Evolutionary conservation across 2,113 vertebrate species (phyloP).

Genomic region (Pontoporia blainvillei): DNA sequence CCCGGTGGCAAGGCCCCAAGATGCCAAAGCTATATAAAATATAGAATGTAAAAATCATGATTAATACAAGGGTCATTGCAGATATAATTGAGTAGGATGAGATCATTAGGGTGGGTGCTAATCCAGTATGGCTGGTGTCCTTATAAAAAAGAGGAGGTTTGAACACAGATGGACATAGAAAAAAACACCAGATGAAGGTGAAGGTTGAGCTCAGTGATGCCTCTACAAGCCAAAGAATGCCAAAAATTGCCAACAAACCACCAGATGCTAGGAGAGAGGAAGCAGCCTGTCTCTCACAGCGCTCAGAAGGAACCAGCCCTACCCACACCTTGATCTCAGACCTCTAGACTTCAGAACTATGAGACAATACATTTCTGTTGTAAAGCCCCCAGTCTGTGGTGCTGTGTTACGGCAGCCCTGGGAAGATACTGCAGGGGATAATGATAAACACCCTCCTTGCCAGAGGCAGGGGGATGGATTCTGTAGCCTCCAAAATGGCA

Average conservation of each 20-base stretch:
- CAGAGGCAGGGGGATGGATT: background rate
- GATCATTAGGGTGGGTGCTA: background rate
- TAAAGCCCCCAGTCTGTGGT: background rate
- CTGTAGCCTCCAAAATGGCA: background rate
- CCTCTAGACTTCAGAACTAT: background rate
- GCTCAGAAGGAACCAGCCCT: background rate
- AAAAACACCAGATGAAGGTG: background rate
- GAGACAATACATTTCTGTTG: background rate
- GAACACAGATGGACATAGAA: background rate
- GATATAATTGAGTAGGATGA: background rate
- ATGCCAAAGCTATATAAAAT: background rate
- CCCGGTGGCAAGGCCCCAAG: background rate
- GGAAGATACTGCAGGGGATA: background rate
- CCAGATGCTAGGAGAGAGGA: background rate
- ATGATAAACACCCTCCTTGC: background rate
- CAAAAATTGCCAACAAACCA: background rate
- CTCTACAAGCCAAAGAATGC: background rate
- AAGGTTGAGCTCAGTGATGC: background rate
- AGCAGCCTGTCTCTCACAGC: background rate
- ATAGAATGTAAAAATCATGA: background rate
- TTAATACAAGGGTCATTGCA: background rate
- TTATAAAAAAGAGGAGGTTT: background rate
- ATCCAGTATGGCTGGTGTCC: background rate
- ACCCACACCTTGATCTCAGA: background rate
- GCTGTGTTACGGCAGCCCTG: background rate